Evolutionary conservation across 2,888 invertebrate genomes (phyloP), one percentile per base, ranked within the genome.

Genomic region (Caenorhabditis sp.): DNA sequence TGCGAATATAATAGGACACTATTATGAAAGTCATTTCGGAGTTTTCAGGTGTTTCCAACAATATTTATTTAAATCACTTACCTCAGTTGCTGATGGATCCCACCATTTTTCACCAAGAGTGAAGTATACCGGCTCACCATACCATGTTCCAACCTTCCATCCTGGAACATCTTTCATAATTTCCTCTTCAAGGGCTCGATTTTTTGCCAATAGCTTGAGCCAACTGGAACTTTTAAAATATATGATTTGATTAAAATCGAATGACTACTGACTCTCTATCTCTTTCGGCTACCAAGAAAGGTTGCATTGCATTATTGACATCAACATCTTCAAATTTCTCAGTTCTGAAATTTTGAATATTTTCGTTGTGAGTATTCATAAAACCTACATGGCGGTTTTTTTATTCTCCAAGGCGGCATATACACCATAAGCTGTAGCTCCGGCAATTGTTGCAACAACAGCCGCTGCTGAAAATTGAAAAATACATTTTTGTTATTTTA

Each of bases 131-230:
- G 89, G 89, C 64, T 89, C 88, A 37, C 89, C 90, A 68, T 88
- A 88, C 80, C 87, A 87, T 14, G 89, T 90, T 58, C 90, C 79
- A 21, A 69, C 69, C 54, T 84, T 81, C 87, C 87, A 87, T 62
- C 88, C 89, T 26, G 89, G 89, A 19, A 89, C 89, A 72, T 90
- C 86, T 80, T 89, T 89, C 90, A 90, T 90, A 63, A 90, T 77
- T 59, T 82, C 88, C 57, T 87, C 86, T 77, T 90, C 90, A 51
- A 88, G 87, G 24, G 90, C 90, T 24, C 89, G 84, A 74, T 88
- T 89, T 62, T 85, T 83, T 27, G 88, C 85, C 66, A 88, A 68
- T 51, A 83, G 61, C 67, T 82, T 83, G 62, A 87, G 77, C 83
- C 84, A 86, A 55, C 86, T 85, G 58, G 58, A 85, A 65, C n/a